Conservation (phyloP, 1,140 invertebrate species). For the Sarcophaga peregrina region DNA sequence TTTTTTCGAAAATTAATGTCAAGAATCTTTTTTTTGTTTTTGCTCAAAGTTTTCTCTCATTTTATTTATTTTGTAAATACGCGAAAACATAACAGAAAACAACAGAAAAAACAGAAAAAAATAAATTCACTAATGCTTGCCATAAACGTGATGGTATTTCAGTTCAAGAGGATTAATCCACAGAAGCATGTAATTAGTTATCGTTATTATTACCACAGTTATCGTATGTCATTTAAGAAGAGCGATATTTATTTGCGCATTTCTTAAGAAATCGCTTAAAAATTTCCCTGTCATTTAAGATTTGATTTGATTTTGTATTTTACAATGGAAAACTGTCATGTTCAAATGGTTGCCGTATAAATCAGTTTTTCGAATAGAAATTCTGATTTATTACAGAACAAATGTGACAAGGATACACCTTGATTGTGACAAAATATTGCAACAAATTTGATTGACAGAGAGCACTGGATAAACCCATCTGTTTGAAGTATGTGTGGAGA, state of each 20-base stretch:
- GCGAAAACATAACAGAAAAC: no score
- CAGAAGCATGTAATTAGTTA: constrained; percentile 5
- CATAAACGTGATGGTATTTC: constrained; percentile 34
- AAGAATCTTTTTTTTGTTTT: background rate
- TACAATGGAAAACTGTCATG: background rate
- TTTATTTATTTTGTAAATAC: no score
- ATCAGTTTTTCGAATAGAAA: background rate
- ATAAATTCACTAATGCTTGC: no score
- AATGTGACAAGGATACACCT: constrained; percentile 41
- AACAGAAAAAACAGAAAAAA: no score
- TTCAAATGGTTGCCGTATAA: constrained; percentile 14
- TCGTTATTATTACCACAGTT: background rate
- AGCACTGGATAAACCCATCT: constrained; percentile 28
- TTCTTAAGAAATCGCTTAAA: background rate
- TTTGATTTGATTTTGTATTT: background rate
- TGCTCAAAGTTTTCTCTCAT: background rate
- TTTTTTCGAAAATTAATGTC: background rate
- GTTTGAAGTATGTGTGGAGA: background rate
- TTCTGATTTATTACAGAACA: constrained; percentile 29
- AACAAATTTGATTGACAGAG: constrained; percentile 29
- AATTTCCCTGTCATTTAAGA: background rate
- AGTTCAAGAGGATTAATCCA: constrained; percentile 34
- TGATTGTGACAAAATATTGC: constrained; percentile 34
- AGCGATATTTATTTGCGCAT: no score
- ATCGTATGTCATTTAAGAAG: no score